Percentiles rank a stretch among this genome's conserved stretches.
phyloP scores from a whole-genome alignment of 2,113 vertebrate genomes.

The Aphyosemion australe region DNA sequence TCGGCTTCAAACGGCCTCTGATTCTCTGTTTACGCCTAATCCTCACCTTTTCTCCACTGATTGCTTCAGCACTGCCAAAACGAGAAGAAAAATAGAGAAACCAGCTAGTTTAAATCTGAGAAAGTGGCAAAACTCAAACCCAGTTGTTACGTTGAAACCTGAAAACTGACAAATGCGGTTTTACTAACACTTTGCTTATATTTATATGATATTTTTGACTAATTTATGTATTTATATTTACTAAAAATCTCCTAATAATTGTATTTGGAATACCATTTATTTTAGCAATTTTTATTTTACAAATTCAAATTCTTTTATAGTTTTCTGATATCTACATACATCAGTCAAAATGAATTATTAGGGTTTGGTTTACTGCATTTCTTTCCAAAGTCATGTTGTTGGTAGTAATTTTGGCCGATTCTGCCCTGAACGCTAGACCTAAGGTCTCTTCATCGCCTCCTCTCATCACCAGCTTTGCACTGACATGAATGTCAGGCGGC shows the following conservation, averaged over 20 bases:
- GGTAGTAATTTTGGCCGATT: neutral
- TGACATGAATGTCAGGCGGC: conserved; percentile 20
- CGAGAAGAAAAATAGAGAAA: conserved; percentile 11
- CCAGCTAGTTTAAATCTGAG: conserved; percentile 34
- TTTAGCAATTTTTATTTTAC: too few relatives aligned
- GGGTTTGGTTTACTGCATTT: neutral
- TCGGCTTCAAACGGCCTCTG: conserved; percentile 62
- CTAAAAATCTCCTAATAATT: too few relatives aligned
- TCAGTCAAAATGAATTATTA: neutral
- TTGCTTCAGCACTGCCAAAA: conserved; percentile 1
- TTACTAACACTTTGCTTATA: neutral
- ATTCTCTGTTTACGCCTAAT: conserved; percentile 65
- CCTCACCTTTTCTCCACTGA: conserved; percentile 52
- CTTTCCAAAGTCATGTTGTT: too few relatives aligned
- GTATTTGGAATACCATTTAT: too few relatives aligned
- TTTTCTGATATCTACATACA: too few relatives aligned
- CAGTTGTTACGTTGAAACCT: neutral
- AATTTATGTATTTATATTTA: too few relatives aligned
- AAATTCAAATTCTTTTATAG: too few relatives aligned
- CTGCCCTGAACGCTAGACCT: conserved; percentile 30
- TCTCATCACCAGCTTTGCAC: conserved; percentile 21
- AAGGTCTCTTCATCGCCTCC: conserved; percentile 32
- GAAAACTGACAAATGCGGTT: conserved; percentile 1
- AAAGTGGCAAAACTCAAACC: neutral
- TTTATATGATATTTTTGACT: too few relatives aligned